phyloP scores from a whole-genome alignment of 2,113 vertebrate species.

The Tamias sibiricus region DNA sequence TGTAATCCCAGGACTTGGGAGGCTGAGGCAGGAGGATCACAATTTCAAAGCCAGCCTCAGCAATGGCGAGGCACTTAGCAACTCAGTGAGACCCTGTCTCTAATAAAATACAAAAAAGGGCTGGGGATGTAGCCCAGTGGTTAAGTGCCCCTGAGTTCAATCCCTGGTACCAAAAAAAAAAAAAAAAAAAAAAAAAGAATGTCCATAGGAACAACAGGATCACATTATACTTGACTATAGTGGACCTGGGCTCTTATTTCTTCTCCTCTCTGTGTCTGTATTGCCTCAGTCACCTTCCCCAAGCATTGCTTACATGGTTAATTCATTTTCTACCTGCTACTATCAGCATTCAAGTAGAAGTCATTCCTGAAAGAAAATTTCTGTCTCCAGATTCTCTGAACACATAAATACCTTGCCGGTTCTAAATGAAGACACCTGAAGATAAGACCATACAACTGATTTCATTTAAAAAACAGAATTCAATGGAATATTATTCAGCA shows the following conservation, averaged over 20 bases:
- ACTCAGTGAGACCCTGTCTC: too few relatives aligned
- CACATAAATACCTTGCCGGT: neutral
- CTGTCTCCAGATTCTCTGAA: neutral
- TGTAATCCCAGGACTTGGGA: too few relatives aligned
- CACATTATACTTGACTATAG: neutral
- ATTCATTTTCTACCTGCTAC: neutral
- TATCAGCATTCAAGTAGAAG: neutral
- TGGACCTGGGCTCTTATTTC: neutral
- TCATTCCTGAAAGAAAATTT: neutral
- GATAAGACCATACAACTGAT: neutral
- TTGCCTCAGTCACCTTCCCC: neutral
- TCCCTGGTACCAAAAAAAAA: too few relatives aligned
- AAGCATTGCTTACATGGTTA: neutral
- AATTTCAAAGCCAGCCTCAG: too few relatives aligned
- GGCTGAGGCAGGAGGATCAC: too few relatives aligned
- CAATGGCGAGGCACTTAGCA: too few relatives aligned
- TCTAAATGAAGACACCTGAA: conserved; percentile 22
- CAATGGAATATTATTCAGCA: too few relatives aligned
- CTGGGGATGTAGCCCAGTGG: too few relatives aligned
- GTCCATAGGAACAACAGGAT: neutral
- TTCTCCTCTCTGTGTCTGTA: neutral
- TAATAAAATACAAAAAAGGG: too few relatives aligned
- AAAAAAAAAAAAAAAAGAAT: too few relatives aligned
- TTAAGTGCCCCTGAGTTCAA: too few relatives aligned
- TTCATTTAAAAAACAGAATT: conserved; percentile 8